Evolutionary conservation across 2,113 vertebrate species (phyloP).

Genomic region (Rostratula benghalensis): DNA sequence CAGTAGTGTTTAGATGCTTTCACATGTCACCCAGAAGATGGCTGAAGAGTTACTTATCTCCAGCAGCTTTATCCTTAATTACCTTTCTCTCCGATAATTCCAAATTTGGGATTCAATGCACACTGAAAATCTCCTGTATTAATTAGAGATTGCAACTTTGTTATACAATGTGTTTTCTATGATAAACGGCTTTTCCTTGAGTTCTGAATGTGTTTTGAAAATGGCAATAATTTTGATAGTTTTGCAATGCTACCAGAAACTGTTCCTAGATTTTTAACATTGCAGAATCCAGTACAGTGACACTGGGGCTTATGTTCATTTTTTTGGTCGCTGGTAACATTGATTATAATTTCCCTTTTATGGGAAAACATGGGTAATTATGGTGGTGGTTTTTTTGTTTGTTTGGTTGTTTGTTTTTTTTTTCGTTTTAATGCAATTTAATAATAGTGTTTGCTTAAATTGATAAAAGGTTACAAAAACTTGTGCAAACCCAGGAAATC

Average conservation of each 20-base stretch:
- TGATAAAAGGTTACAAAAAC: background rate
- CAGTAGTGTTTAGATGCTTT: background rate
- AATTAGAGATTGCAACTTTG: constrained; percentile 44
- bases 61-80: constrained; percentile 65
- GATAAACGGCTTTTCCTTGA: constrained; percentile 34
- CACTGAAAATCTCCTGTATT: constrained; percentile 39
- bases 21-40: constrained; percentile 50
- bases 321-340: background rate
- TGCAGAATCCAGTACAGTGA: background rate
- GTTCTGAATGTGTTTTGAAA: background rate
- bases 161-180: constrained; percentile 28
- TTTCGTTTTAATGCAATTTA: background rate
- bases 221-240: background rate
- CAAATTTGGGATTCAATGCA: constrained; percentile 20
- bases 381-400: accelerated
- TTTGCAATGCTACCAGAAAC: background rate
- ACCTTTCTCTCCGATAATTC: constrained; percentile 58
- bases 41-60: constrained; percentile 64
- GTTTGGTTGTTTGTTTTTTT: too few relatives aligned
- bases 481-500: background rate
- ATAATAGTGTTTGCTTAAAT: background rate
- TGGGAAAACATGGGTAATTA: background rate
- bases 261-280: background rate
- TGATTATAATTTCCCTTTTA: background rate
- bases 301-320: background rate